These are phyloP conservation scores for Cotesia glomerata DNA, from an alignment of 1,140 invertebrate genomes.

Conservation along the genomic window DNA sequence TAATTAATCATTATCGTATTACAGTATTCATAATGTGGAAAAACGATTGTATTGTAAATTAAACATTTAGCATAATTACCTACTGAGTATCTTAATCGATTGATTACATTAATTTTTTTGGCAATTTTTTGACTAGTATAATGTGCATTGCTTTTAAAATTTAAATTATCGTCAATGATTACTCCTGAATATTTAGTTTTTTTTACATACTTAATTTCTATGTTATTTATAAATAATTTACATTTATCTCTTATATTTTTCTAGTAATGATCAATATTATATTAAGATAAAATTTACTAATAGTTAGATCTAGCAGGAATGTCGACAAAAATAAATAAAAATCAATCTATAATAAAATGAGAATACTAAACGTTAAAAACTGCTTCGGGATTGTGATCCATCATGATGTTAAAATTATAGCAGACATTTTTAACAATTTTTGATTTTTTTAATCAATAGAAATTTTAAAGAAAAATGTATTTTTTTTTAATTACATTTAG, in stretches of 20 bases:
- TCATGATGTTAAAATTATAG: too few relatives aligned
- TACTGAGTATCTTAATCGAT: not conserved
- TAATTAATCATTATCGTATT: not conserved
- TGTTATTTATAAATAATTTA: not conserved
- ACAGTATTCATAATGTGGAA: not conserved
- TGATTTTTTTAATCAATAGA: too few relatives aligned
- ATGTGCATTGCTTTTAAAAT: not conserved
- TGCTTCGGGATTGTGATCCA: too few relatives aligned
- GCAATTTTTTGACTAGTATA: not conserved
- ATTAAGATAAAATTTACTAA: too few relatives aligned
- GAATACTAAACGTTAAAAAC: too few relatives aligned
- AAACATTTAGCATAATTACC: not conserved
- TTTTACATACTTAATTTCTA: not conserved
- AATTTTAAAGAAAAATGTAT: too few relatives aligned
- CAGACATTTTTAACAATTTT: too few relatives aligned
- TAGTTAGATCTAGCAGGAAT: too few relatives aligned
- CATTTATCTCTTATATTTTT: not conserved
- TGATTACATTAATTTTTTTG: not conserved
- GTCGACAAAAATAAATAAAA: too few relatives aligned
- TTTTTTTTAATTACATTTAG: too few relatives aligned
- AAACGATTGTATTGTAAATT: not conserved
- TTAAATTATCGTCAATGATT: not conserved
- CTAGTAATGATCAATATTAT: too few relatives aligned
- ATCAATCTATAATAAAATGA: too few relatives aligned
- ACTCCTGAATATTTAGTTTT: not conserved